Evolutionary conservation across 2,888 invertebrate genomes (phyloP).

Genomic region (Electrophaes corylata): DNA sequence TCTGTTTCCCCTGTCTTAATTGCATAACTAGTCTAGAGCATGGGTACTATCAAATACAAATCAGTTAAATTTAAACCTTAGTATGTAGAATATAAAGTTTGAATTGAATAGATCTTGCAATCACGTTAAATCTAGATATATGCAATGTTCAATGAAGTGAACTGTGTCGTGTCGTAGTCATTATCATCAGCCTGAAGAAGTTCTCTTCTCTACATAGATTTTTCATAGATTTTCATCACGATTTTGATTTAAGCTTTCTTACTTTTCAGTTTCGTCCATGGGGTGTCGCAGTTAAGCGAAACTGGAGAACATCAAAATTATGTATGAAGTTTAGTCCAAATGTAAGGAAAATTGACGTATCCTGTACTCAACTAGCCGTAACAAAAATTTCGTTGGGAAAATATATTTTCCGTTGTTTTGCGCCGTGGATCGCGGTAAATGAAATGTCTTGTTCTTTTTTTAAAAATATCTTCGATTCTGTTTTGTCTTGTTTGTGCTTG

Average conservation of each 20-base stretch:
- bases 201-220: background rate
- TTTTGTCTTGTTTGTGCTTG: background rate
- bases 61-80: conserved; percentile 6
- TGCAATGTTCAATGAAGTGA: conserved; percentile 21
- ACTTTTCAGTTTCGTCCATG: no score
- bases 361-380: no score
- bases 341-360: no score
- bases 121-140: conserved; percentile 12
- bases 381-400: no score
- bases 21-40: conserved; percentile 41
- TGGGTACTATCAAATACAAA: background rate
- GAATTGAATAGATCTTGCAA: background rate
- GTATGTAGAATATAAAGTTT: background rate
- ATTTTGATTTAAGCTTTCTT: no score
- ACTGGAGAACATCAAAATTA: no score
- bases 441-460: background rate
- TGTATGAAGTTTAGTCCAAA: no score
- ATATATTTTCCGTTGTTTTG: no score
- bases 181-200: background rate
- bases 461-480: background rate
- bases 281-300: no score
- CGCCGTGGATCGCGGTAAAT: background rate
- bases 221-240: no score
- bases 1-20: conserved; percentile 39
- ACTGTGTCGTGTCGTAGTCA: conserved; percentile 1